Evolutionary conservation across 1,140 invertebrate species (phyloP).

Genomic region (Amyelois transitella): DNA sequence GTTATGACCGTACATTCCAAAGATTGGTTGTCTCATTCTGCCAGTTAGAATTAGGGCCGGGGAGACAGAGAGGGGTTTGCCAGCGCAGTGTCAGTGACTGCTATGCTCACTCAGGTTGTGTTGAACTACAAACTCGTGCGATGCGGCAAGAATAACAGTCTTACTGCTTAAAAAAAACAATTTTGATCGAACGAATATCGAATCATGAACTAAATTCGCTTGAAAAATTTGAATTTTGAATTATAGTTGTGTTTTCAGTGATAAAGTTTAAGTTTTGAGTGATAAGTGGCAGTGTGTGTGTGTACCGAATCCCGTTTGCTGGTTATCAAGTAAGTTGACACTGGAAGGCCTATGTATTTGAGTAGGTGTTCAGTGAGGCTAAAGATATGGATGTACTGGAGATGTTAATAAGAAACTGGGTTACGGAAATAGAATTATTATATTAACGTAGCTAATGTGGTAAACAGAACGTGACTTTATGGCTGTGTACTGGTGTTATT

Average conservation of each 20-base stretch:
- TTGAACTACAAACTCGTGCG: constrained; percentile 18
- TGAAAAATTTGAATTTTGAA: constrained; percentile 21
- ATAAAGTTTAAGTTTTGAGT: constrained; percentile 21
- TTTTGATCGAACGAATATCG: constrained; percentile 46
- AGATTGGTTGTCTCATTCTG: constrained; percentile 36
- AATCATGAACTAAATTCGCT: constrained; percentile 36
- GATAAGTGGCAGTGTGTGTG: constrained; percentile 30
- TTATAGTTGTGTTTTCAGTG: constrained; percentile 28
- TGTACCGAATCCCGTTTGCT: constrained; percentile 54
- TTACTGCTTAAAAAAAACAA: constrained; percentile 1
- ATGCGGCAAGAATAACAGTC: constrained; percentile 5
- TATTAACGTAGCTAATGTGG: constrained; percentile 1
- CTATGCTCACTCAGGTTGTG: constrained; percentile 47
- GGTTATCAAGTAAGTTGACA: constrained; percentile 49
- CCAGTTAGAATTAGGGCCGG: constrained; percentile 9
- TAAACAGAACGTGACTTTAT: constrained; percentile 11
- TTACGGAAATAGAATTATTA: neutral
- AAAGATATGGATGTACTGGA: neutral
- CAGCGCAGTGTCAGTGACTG: constrained; percentile 67
- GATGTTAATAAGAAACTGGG: neutral
- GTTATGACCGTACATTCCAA: constrained; percentile 54
- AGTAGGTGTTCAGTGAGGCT: constrained; percentile 22
- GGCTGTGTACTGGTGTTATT: neutral
- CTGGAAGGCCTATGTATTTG: constrained; percentile 31
- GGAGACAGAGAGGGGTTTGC: constrained; percentile 35